A percentile compares a stretch with the other conserved stretches of the same genome.
Evolutionary conservation across 2,113 vertebrate genomes (phyloP).

Genomic region (Pteronura brasiliensis): DNA sequence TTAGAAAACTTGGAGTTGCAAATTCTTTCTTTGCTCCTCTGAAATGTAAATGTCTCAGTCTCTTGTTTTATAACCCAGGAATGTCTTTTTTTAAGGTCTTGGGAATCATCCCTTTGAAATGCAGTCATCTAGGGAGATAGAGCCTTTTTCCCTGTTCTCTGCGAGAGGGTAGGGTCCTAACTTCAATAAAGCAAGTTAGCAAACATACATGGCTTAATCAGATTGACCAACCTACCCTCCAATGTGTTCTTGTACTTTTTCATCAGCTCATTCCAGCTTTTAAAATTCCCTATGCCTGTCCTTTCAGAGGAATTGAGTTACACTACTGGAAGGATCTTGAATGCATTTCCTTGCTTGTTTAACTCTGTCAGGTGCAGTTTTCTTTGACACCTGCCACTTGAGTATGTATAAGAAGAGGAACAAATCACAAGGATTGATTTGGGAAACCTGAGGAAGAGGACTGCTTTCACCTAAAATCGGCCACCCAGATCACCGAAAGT

Average conservation of each 20-base stretch:
- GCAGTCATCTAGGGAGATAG: no score
- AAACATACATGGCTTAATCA: neutral
- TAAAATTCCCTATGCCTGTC: neutral
- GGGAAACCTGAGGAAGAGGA: neutral
- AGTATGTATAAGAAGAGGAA: neutral
- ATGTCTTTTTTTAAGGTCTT: neutral
- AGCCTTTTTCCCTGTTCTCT: neutral
- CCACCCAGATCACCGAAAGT: neutral
- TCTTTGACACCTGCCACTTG: neutral
- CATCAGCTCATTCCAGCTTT: neutral
- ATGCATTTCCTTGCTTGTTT: neutral
- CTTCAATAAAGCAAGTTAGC: neutral
- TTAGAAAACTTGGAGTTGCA: neutral
- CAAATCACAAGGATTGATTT: neutral
- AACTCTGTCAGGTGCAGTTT: neutral
- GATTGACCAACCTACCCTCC: neutral
- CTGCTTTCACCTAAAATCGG: neutral
- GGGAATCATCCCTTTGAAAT: neutral
- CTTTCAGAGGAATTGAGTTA: neutral
- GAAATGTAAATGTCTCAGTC: neutral
- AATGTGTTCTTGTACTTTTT: neutral
- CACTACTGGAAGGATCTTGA: neutral
- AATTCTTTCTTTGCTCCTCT: neutral
- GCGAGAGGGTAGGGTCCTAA: no score
- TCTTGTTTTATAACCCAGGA: neutral